Evolutionary conservation across 2,113 vertebrate species (phyloP), one percentile per base, ranked within the genome.

Genomic region (Ceyx margarethae): DNA sequence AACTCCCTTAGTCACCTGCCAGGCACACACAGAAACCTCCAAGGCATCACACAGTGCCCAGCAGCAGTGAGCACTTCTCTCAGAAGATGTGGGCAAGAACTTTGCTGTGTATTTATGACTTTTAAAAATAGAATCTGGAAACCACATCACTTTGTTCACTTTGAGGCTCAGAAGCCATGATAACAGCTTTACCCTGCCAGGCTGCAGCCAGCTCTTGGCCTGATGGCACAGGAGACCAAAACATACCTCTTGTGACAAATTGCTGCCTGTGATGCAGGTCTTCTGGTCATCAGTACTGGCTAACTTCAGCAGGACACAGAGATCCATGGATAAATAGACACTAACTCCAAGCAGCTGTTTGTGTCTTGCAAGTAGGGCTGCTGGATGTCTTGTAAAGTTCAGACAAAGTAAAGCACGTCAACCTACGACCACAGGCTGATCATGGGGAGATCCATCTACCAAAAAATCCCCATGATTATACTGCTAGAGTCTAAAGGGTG

Each of bases 121-220:
- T 78, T 91, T 68, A 91, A 88, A 96, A 93, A 95, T 94, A 94
- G 91, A 87, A 89, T 37, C 18, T 78, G 74, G 65, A 80, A 94
- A 84, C 69, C 69, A 73, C 85, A 62, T 33, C 15, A 29, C 75
- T 83, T 67, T 78, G 46, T 86, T 95, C 79, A 10, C 3, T 50
- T 50, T 50, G 35, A 25, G 58, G 65, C 57, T 85, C 1, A 1
- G 77, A 86, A 93, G 62, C 85, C 86, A 84, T 7, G 42, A 85
- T 65, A 77, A 91, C 53, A 89, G 69, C 62, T 91, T 54, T 91
- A 77, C 57, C 68, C 42, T 67, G 64, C 66, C 40, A 90, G 75
- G 73, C 85, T 91, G 65, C 51, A 73, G 56, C 15, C 50, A 82
- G 66, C 45, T 85, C 48, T 68, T 35, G n/a, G 76, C 9, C 13